Percentiles rank a stretch among this genome's conserved stretches.
phyloP scores from a whole-genome alignment of 2,888 invertebrate species.

The Danaus chrysippus region DNA sequence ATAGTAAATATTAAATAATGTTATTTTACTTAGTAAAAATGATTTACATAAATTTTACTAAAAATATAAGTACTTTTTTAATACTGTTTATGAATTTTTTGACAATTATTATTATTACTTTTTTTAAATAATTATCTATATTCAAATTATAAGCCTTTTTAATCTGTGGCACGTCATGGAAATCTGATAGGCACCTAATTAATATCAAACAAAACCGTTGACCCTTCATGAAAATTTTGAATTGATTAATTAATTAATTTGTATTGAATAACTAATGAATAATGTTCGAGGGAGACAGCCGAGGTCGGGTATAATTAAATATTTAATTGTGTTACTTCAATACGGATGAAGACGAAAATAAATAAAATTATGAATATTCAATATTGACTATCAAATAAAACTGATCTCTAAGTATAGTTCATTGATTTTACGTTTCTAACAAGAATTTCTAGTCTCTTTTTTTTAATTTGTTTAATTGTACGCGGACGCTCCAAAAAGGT shows the following conservation, averaged over 20 bases:
- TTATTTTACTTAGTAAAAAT: neutral
- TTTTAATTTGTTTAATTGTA: neutral
- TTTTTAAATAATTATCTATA: too few species aligned
- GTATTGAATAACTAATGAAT: slow-evolving; percentile 37
- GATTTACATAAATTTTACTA: too few species aligned
- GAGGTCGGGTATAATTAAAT: slow-evolving; percentile 9
- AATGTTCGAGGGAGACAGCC: slow-evolving; percentile 18
- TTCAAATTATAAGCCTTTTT: too few species aligned
- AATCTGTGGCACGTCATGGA: neutral
- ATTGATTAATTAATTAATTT: slow-evolving; percentile 39
- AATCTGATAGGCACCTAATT: neutral
- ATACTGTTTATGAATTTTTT: too few species aligned
- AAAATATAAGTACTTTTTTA: too few species aligned
- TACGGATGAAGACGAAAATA: slow-evolving; percentile 5
- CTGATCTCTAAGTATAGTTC: too few species aligned
- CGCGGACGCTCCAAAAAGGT: too few species aligned
- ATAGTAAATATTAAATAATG: slow-evolving; percentile 8
- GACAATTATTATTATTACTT: too few species aligned
- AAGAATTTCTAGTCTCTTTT: too few species aligned
- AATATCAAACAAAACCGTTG: neutral
- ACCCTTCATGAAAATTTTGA: slow-evolving; percentile 13
- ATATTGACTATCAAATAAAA: too few species aligned
- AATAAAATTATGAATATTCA: neutral
- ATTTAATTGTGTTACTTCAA: slow-evolving; percentile 9
- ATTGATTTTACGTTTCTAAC: too few species aligned